Base-by-base conservation (phyloP, 2,888 invertebrate genomes). In the Pedicia rivosa region DNA sequence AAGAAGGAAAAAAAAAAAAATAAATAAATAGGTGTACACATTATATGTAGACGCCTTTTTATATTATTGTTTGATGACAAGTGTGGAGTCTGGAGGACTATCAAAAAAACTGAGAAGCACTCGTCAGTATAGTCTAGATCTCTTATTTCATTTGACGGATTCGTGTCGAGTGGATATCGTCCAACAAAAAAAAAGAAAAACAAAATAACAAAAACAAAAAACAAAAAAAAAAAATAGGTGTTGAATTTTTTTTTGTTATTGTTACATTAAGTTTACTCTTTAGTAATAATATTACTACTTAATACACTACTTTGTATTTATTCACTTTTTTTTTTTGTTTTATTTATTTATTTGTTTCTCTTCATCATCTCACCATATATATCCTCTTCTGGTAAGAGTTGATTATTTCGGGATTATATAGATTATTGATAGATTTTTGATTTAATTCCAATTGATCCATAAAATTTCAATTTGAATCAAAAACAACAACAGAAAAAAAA, bases 71-170 rank as follows among this genome's bases (percentile, higher is more conserved):
- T n/a, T n/a, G n/a, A n/a, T n/a, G n/a, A n/a, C n/a, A n/a, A n/a
- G n/a, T n/a, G n/a, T n/a, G n/a, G n/a, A n/a, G n/a, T 37, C 40
- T 46, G 38, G 60, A 60, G 60, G 59, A 59, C 61, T 59, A 59
- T 60, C 59, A 60, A 57, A 60, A 59, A 59, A 59, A 35, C 56
- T 59, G 56, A 60, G 58, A 59, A 60, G 59, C 53, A 60, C 60
- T 60, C 60, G 57, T 59, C 59, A 60, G 60, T 60, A 57, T 57
- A 59, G 57, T 60, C 59, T 59, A 60, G 57, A 59, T 60, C 60
- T 61, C 61, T 61, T 61, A 60, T 61, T 61, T 59, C 57, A 61
- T 60, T 61, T 61, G 60, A 60, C 59, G 61, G 61, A 60, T 57
- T 60, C 60, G 59, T 61, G 61, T 61, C 61, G 61, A 61, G 61